Evolutionary conservation across 2,113 vertebrate species (phyloP).

Genomic region (Bettongia penicillata): DNA sequence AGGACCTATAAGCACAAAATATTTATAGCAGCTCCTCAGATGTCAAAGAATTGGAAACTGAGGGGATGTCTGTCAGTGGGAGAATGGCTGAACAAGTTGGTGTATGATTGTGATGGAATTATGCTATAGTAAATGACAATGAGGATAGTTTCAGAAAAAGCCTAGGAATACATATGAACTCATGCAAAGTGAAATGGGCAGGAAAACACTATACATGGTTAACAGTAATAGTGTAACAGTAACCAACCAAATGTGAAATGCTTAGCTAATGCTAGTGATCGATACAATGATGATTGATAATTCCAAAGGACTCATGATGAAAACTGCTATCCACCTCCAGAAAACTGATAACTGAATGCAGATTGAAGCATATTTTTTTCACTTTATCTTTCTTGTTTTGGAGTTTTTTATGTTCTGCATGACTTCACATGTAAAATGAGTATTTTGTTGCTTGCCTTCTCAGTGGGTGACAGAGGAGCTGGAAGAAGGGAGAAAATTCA

Average conservation of each 20-base stretch:
- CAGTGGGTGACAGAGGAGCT: neutral
- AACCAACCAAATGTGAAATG: no score
- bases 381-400: neutral
- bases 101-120: neutral
- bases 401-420: neutral
- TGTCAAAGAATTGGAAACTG: neutral
- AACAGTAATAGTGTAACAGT: neutral
- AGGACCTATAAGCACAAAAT: neutral
- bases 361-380: neutral
- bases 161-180: no score
- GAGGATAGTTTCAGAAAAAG: neutral
- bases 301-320: no score
- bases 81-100: neutral
- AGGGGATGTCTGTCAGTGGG: no score
- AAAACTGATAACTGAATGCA: neutral
- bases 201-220: neutral
- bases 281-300: neutral
- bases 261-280: neutral
- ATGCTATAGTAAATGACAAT: neutral
- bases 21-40: neutral
- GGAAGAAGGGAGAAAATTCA: neutral
- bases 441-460: neutral
- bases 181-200: no score
- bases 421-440: neutral
- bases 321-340: no score